Evolutionary conservation across 2,888 invertebrate species (phyloP).

Genomic region (Serripes groenlandicus): DNA sequence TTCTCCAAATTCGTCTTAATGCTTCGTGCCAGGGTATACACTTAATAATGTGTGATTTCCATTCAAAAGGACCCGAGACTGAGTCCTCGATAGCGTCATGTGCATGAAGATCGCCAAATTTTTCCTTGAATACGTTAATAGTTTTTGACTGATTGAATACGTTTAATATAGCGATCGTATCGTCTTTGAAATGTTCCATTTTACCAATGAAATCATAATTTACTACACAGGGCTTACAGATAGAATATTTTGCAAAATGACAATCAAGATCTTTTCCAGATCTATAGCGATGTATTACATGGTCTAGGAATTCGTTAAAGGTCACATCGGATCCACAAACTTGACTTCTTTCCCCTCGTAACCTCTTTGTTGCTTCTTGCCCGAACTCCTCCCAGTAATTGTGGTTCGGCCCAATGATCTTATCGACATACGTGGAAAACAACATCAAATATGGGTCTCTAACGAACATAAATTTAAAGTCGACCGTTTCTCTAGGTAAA

Average conservation of each 20-base stretch:
- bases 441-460: conserved; percentile 38
- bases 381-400: conserved; percentile 19
- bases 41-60: conserved; percentile 29
- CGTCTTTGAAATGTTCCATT: conserved; percentile 67
- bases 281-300: conserved; percentile 14
- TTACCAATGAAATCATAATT: conserved; percentile 70
- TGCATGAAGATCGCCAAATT: conserved; percentile 30
- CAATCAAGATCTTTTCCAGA: conserved; percentile 19
- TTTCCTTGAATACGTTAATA: conserved; percentile 9
- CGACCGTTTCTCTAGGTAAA: not conserved
- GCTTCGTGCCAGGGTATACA: conserved; percentile 56
- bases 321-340: conserved; percentile 35
- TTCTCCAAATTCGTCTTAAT: conserved; percentile 54
- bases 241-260: conserved; percentile 32
- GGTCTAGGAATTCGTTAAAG: conserved; percentile 38
- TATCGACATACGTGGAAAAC: conserved; percentile 45
- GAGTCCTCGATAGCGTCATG: conserved; percentile 57
- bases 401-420: conserved; percentile 45
- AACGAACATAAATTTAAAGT: conserved; percentile 43
- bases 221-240: conserved; percentile 33
- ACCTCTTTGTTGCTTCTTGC: not conserved
- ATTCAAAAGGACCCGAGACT: conserved; percentile 35
- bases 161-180: conserved; percentile 43
- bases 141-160: conserved; percentile 33
- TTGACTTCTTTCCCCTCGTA: not conserved